These are phyloP conservation scores for Aporrectodea caliginosa DNA, from an alignment of 1,140 invertebrate species.

Conservation along the genomic window DNA sequence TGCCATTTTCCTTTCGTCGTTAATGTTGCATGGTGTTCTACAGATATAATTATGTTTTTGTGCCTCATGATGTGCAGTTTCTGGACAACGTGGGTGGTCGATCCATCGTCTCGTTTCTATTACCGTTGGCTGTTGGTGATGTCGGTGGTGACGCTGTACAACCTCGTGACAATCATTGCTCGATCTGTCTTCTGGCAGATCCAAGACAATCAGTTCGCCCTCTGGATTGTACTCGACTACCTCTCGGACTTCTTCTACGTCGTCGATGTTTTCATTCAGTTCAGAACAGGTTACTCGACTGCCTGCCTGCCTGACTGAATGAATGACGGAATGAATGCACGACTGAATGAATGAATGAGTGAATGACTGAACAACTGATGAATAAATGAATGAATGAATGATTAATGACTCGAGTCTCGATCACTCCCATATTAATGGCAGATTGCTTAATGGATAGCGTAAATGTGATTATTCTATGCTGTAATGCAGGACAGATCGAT, in stretches of 20 bases:
- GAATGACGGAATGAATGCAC: too few relatives aligned
- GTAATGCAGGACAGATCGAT: not conserved
- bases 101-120: constrained; percentile 57
- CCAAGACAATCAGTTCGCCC: constrained; percentile 66
- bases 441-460: too few relatives aligned
- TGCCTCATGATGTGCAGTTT: too few relatives aligned
- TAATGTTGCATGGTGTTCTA: too few relatives aligned
- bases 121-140: constrained; percentile 81
- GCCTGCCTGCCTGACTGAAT: too few relatives aligned
- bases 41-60: too few relatives aligned
- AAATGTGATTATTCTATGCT: not conserved
- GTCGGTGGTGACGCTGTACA: constrained; percentile 83
- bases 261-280: constrained; percentile 77
- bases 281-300: constrained; percentile 84
- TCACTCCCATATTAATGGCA: too few relatives aligned
- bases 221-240: constrained; percentile 78
- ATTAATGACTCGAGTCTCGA: too few relatives aligned
- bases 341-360: too few relatives aligned
- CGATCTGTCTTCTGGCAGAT: constrained; percentile 86
- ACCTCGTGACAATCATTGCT: constrained; percentile 84
- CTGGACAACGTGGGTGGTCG: constrained; percentile 40
- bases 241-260: constrained; percentile 82
- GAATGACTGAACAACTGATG: too few relatives aligned
- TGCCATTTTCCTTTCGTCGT: too few relatives aligned
- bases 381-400: too few relatives aligned